Base-by-base conservation (phyloP, 2,888 invertebrate species). In the Chymomyza procnemis region DNA sequence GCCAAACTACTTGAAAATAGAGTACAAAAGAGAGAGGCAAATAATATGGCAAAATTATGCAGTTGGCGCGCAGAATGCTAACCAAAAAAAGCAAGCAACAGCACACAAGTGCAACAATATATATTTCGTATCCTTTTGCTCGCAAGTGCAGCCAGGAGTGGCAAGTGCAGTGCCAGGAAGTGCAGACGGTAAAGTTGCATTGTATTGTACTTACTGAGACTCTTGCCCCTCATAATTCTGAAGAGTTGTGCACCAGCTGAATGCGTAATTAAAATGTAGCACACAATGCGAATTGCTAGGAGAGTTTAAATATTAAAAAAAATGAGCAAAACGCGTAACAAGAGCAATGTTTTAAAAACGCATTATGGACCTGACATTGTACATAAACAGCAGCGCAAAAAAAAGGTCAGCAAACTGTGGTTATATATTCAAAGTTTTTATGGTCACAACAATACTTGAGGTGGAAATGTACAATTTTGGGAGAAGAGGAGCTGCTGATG, bases 231-330 rank as follows among this genome's bases (percentile, higher is more conserved):
- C 71, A 78, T 67, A 71, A 80, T 65, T 74, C 71, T 69, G 30
- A 55, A 16, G 22, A 41, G 55, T 50, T 64, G 54, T 76, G 66
- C 61, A 61, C 64, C 67, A 74, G 74, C 78, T 76, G 68, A 71
- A 76, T 74, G 66, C 68, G 69, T 67, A 78, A 80, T 78, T 73
- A 80, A 74, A 84, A 74, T 65, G 72, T 69, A 68, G 56, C 63
- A 66, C 73, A 70, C 52, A 63, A 34, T 26, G 56, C 60, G 64
- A 14, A 69, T 48, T 30, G 30, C n/a, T 57, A 56, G 50, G 30
- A 48, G 59, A 60, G 61, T 61, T 61, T 26, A 66, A 61, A 46
- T 21, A 34, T 61, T 61, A 16, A 59, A 64, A 65, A n/a, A n/a
- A n/a, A n/a, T n/a, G 67, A 48, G 19, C 19, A 18, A 47, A 64